Evolutionary conservation across 2,113 vertebrate species (phyloP), one percentile per base, ranked within the genome.

Genomic region (Reinhardtius hippoglossoides): DNA sequence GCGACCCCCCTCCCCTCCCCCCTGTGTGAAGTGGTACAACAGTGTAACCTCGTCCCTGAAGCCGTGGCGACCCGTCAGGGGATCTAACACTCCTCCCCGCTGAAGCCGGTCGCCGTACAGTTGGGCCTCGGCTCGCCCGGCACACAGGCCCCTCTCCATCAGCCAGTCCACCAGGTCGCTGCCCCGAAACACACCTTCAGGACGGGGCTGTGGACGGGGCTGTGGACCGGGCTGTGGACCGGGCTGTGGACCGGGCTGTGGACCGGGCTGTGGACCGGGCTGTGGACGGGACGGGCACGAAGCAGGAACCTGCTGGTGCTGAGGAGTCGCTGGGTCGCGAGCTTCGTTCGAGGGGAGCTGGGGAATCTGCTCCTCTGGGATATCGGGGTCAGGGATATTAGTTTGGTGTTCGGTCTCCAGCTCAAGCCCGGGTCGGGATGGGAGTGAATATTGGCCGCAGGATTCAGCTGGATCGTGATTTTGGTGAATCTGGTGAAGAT

Each of bases 91-190:
- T 9, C 96, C 94, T 35, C 96, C 96, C 87, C 88, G 91, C 84
- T 95, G 93, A 80, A 97, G 94, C 16, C 88, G 91, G n/a, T 91
- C 88, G 16, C 94, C 95, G 0, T 97, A 97, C 52, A 91, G 84
- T 69, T 90, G 93, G 27, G 96, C 96, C 77, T 96, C 95, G 0
- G 92, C 92, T 10, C 95, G 94, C 62, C 95, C 95, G 0, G 89
- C 85, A 8, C 95, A 95, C 46, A 97, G 93, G 80, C 96, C 96
- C 0, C 95, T 93, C 82, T 93, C 91, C 10, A 96, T 70, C 9
- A 98, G 94, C 96, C 96, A 97, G 88, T 92, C 95, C 80, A 97
- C 95, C 92, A 98, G 89, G 86, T 96, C 94, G 26, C 94, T 95
- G 91, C 95, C 95, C 86, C 82, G 92, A 91, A 97, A 96, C 68